Percentiles rank a stretch among this genome's conserved stretches.
phyloP scores from a whole-genome alignment of 2,888 invertebrate species.

The Halocaridina rubra region DNA sequence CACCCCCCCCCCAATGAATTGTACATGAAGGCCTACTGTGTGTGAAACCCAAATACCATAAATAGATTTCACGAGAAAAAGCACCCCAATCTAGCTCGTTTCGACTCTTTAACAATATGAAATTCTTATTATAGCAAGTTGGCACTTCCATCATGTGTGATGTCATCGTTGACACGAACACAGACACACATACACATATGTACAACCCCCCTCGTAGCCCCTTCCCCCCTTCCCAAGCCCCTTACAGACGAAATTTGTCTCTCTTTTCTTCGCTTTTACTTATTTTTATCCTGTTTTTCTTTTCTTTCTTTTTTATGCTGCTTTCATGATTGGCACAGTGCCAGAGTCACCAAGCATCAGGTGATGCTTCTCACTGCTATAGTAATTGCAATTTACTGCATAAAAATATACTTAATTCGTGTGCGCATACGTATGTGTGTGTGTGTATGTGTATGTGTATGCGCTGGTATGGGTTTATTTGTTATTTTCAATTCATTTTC shows the following conservation, averaged over 20 bases:
- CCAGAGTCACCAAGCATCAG: neutral
- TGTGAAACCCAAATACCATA: neutral
- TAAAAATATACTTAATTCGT: neutral
- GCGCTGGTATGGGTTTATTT: no score
- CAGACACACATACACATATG: no score
- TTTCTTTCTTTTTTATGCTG: neutral
- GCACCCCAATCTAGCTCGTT: neutral
- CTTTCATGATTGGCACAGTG: neutral
- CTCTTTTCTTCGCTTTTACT: no score
- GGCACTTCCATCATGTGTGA: neutral
- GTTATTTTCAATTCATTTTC: no score
- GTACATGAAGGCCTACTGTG: no score
- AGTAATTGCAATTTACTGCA: neutral
- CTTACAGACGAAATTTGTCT: no score
- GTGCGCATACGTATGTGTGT: neutral
- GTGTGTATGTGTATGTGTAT: neutral
- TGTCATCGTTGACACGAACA: constrained; percentile 20
- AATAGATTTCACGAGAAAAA: no score
- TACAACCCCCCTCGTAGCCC: no score
- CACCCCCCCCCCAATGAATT: no score
- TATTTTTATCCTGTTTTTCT: neutral
- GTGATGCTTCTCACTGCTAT: neutral
- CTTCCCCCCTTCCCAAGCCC: no score
- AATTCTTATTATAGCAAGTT: neutral
- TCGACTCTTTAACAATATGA: neutral